These are phyloP conservation scores for Strix aluco DNA, from an alignment of 2,113 vertebrate genomes.

Conservation along the genomic window DNA sequence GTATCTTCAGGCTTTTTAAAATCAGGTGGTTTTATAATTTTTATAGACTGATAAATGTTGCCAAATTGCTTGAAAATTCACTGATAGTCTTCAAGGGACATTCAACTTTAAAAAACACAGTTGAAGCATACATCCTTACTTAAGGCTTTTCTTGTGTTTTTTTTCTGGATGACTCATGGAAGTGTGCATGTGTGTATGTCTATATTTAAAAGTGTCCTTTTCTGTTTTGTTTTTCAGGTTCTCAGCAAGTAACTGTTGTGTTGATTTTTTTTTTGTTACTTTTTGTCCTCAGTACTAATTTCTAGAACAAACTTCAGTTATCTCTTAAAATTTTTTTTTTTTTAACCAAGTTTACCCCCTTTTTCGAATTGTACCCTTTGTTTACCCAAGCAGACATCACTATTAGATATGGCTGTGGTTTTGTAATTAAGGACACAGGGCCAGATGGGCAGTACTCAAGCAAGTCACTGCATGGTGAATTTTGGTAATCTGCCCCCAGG, in stretches of 20 bases:
- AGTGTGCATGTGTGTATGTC: background rate
- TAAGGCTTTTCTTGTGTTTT: background rate
- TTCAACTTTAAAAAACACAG: background rate
- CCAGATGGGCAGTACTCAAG: background rate
- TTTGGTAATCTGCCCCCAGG: background rate
- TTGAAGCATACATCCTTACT: background rate
- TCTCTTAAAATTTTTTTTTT: background rate
- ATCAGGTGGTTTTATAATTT: background rate
- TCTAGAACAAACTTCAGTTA: background rate
- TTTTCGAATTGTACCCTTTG: background rate
- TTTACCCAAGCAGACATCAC: background rate
- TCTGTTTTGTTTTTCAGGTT: background rate
- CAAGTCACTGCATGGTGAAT: background rate
- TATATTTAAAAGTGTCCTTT: background rate
- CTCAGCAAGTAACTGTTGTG: background rate
- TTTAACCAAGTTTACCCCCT: background rate
- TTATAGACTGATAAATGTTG: background rate
- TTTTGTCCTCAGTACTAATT: background rate
- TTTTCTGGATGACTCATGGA: background rate
- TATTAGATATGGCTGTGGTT: background rate
- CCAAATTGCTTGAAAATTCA: slow-evolving; percentile 2
- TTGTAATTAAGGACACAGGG: background rate
- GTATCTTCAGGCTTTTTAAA: background rate
- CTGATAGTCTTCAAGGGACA: background rate
- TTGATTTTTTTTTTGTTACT: background rate